phyloP scores from a whole-genome alignment of 2,888 invertebrate genomes.

The Panzeria rudis region DNA sequence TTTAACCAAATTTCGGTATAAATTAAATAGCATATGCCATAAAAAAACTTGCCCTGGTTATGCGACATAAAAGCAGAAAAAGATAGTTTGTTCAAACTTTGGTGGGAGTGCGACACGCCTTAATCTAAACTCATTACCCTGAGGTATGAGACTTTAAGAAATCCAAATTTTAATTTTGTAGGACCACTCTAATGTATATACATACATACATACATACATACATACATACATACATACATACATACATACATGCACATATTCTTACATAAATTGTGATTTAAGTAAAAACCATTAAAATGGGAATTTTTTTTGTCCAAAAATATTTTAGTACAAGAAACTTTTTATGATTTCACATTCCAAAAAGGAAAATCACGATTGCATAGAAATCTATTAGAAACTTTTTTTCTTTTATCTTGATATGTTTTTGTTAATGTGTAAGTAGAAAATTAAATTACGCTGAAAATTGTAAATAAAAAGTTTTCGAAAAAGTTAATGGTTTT shows the following conservation, averaged over 20 bases:
- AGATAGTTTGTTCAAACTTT: no score
- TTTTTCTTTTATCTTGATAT: constrained; percentile 22
- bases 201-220: constrained; percentile 11
- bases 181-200: no score
- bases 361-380: constrained; percentile 2
- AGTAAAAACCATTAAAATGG: constrained; percentile 54
- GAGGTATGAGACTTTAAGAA: no score
- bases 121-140: no score
- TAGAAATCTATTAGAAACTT: constrained; percentile 42
- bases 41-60: no score
- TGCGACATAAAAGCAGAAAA: no score
- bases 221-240: background rate
- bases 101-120: no score
- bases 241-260: background rate
- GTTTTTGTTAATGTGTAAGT: constrained; percentile 26
- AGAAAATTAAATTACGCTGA: constrained; percentile 46
- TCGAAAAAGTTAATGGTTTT: background rate
- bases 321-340: constrained; percentile 26
- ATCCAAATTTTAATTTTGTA: no score
- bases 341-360: background rate
- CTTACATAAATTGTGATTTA: constrained; percentile 50
- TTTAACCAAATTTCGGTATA: no score
- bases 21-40: no score
- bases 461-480: constrained; percentile 45
- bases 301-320: constrained; percentile 35